Evolutionary conservation across 2,797 vertebrate genomes (phyloP), one percentile per base, ranked within the genome.

Genomic region (Chaetodon trifasciatus): DNA sequence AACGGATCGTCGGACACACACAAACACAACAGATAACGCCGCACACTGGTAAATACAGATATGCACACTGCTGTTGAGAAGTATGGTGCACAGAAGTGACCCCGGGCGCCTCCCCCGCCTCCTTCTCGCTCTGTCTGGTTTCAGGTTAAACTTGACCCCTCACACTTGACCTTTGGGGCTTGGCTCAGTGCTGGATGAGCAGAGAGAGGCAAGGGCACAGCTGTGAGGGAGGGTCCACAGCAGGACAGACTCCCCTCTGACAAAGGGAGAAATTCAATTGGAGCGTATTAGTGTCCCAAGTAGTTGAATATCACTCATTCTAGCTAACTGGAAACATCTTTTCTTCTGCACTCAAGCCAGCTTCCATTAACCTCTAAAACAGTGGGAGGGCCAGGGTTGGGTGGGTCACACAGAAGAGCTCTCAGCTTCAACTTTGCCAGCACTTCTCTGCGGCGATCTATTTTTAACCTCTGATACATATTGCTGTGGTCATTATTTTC

Each of bases 401-500:
- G 55, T 19, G 76, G 88, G 90, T 92, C 87, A 87, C 79, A 62
- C 28, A 72, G 70, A 85, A 86, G 64, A 83, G 73, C 85, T 77
- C 86, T 86, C 78, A 71, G 76, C 75, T 84, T 86, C 74, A 92
- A 93, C 86, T 92, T 92, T 89, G 72, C 84, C 69, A 85, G 77
- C 89, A 86, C 76, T 88, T 89, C 86, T 87, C 82, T 70, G 79
- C 79, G n/a, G 82, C 49, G 77, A 84, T 92, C 92, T 93, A 94
- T 94, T 95, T 96, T 95, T 93, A 94, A 94, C 91, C 89, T 85
- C 81, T 82, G 90, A 92, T 94, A 94, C 94, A 93, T 94, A 95
- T 95, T 92, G 92, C 91, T 86, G 90, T 89, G 90, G 93, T 95
- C 94, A 92, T 96, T 95, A 96, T 94, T 95, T 94, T 91, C 90